Evolutionary conservation across 2,888 invertebrate genomes (phyloP), one percentile per base, ranked within the genome.

Genomic region (Eilema depressum): DNA sequence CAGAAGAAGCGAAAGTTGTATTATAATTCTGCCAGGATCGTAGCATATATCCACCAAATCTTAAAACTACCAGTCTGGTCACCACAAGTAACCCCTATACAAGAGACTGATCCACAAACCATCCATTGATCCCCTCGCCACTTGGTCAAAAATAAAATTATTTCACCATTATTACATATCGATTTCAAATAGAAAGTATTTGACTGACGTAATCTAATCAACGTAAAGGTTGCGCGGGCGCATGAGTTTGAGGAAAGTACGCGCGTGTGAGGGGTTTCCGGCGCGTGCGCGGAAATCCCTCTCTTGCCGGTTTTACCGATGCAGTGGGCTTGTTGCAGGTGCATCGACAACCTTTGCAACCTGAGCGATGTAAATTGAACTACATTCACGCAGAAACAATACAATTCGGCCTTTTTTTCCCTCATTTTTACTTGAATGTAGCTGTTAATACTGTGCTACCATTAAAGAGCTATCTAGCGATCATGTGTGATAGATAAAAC

Each of bases 251-350:
- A 69, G 74, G 74, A 74, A 74, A 74, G 74, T 47, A 66, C 68
- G 69, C 72, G 56, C 72, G 66, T 65, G 82, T 69, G 57, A 41
- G 67, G 70, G 30, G 37, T 56, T 30, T 56, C 65, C 70, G 33
- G 65, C 71, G 68, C 68, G 61, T 68, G 71, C 68, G 71, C 69
- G 73, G 57, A 71, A 82, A 83, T 70, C 53, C 83, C 76, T 28
- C 23, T 14, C 23, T 37, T 56, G 59, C 33, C 59, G 83, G 83
- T 28, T 71, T 78, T 74, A 53, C 80, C 80, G 56, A 71, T 72
- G 12, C 74, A 63, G 70, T 79, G 82, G 79, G 69, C 77, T 72
- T 60, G 37, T 57, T 63, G 28, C 63, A 65, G 26, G 59, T 61
- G 14, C 61, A 60, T 23, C 30, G 25, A 47, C 60, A 61, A 41